phyloP scores from a whole-genome alignment of 2,888 invertebrate genomes.

The Pterostichus niger region DNA sequence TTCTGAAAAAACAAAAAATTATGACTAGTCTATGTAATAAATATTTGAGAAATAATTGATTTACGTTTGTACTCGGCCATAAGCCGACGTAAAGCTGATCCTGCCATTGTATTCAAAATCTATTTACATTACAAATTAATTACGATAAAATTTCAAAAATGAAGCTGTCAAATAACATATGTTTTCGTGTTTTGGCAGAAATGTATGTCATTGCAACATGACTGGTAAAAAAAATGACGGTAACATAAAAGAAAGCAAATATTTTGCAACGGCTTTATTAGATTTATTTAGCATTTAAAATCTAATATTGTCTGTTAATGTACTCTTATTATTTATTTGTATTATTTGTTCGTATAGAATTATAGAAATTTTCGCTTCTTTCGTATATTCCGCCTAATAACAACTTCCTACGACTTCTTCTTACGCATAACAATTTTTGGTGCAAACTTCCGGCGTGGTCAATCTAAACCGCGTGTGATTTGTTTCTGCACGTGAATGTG shows the following conservation, averaged over 20 bases:
- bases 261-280: background rate
- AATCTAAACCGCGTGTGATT: conserved; percentile 52
- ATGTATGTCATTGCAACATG: conserved; percentile 50
- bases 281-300: background rate
- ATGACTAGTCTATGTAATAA: background rate
- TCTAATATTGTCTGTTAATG: background rate
- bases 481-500: conserved; percentile 42
- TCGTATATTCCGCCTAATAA: conserved; percentile 9
- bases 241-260: no score
- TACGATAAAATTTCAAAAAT: conserved; percentile 51
- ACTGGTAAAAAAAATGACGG: conserved; percentile 14
- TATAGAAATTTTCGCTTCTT: conserved; percentile 9
- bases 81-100: conserved; percentile 89
- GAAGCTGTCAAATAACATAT: conserved; percentile 46
- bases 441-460: background rate
- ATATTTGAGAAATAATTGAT: conserved; percentile 68
- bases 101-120: conserved; percentile 82
- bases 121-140: conserved; percentile 56
- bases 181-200: conserved; percentile 51
- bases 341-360: no score
- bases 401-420: background rate
- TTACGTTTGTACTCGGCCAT: conserved; percentile 94
- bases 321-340: background rate
- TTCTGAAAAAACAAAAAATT: conserved; percentile 79
- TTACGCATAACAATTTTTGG: background rate